Conservation (phyloP, 2,113 vertebrate genomes). For the Scomber japonicus region DNA sequence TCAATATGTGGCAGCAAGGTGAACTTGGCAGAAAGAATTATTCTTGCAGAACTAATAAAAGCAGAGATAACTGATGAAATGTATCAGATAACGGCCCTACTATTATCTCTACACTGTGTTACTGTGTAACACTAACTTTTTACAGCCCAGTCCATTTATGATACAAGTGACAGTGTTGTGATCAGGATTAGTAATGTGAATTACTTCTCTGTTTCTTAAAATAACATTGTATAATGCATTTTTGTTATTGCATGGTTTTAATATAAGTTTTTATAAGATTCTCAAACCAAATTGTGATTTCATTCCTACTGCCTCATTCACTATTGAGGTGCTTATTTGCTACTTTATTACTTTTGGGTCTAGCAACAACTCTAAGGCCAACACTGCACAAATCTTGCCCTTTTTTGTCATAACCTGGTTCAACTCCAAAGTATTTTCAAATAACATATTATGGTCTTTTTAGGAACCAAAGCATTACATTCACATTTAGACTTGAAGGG, state of each 20-base stretch:
- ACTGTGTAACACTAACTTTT: neutral
- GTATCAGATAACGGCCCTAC: constrained; percentile 9
- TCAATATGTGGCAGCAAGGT: constrained; percentile 41
- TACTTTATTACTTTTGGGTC: constrained; percentile 43
- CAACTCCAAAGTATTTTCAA: constrained; percentile 1
- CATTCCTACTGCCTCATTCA: constrained; percentile 12
- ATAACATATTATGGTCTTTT: neutral
- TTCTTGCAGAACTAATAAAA: constrained; percentile 48
- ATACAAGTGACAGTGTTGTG: neutral
- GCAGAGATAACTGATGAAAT: constrained; percentile 10
- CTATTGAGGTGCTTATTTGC: constrained; percentile 23
- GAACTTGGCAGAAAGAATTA: constrained; percentile 35
- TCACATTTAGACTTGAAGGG: neutral
- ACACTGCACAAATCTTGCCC: neutral
- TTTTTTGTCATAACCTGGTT: constrained; percentile 14
- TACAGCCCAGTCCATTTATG: neutral
- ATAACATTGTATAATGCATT: neutral
- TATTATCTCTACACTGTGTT: neutral
- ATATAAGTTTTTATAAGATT: neutral
- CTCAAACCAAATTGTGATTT: constrained; percentile 27
- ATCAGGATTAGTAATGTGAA: neutral
- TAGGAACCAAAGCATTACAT: neutral
- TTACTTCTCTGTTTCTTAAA: neutral
- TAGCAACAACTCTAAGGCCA: neutral
- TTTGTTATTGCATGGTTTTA: constrained; percentile 22